These are phyloP conservation scores for Drosophila ochracea DNA, from an alignment of 2,888 invertebrate species.

Conservation along the genomic window DNA sequence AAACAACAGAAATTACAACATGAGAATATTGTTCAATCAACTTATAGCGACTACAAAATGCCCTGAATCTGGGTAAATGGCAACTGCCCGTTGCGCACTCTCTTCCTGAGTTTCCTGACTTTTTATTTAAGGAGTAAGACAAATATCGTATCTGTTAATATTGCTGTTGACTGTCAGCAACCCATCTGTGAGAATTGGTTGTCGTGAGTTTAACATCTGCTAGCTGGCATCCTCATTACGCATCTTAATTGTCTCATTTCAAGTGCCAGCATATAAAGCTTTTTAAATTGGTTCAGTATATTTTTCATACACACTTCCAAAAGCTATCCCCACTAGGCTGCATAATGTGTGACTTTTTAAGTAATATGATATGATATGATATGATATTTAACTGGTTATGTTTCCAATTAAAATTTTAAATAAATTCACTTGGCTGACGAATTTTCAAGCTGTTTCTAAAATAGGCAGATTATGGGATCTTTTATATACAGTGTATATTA, in stretches of 20 bases:
- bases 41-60: neutral
- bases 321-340: neutral
- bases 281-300: conserved; percentile 10
- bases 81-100: neutral
- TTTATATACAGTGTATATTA: too few species aligned
- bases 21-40: neutral
- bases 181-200: conserved; percentile 5
- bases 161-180: conserved; percentile 22
- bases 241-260: conserved; percentile 65
- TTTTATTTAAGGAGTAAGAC: conserved; percentile 58
- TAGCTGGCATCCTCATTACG: conserved; percentile 35
- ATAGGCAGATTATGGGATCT: neutral
- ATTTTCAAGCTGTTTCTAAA: neutral
- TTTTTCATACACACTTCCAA: neutral
- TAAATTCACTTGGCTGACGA: neutral
- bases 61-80: too few species aligned
- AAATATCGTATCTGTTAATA: conserved; percentile 44
- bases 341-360: neutral
- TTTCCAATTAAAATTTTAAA: neutral
- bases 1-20: neutral
- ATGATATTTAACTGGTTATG: neutral
- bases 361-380: neutral
- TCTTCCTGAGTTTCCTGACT: conserved; percentile 16
- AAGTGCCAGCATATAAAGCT: conserved; percentile 26
- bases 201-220: conserved; percentile 10